Percentiles rank a stretch among this genome's conserved stretches.
phyloP scores from a whole-genome alignment of 2,888 invertebrate species.

The Oxycera nigricornis region DNA sequence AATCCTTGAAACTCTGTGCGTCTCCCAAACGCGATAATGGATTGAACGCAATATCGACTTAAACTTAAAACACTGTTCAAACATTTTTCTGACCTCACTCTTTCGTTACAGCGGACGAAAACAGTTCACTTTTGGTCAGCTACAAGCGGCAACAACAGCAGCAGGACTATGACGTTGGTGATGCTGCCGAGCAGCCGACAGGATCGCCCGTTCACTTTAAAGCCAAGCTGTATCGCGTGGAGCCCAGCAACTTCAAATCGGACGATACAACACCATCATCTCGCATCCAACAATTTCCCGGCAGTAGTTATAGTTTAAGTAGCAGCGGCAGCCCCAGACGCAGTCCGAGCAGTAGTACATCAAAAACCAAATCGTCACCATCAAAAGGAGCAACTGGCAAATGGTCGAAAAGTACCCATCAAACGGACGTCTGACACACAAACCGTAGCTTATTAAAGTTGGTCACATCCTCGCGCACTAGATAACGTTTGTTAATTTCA shows the following conservation, averaged over 20 bases:
- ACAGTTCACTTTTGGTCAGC: slow-evolving; percentile 59
- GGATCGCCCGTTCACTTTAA: neutral
- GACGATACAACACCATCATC: slow-evolving; percentile 61
- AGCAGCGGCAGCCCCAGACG: neutral
- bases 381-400: slow-evolving; percentile 44
- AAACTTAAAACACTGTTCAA: too few relatives aligned
- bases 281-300: neutral
- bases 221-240: slow-evolving; percentile 63
- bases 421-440: slow-evolving; percentile 52
- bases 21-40: too few relatives aligned
- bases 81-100: too few relatives aligned
- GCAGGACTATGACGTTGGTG: neutral
- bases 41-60: too few relatives aligned
- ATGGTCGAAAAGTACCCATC: slow-evolving; percentile 52
- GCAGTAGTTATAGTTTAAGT: slow-evolving; percentile 21
- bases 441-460: slow-evolving; percentile 1
- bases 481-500: slow-evolving; percentile 6
- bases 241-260: slow-evolving; percentile 88
- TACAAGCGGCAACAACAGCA: slow-evolving; percentile 70
- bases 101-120: slow-evolving; percentile 36
- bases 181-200: neutral
- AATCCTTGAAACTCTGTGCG: too few relatives aligned
- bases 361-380: slow-evolving; percentile 12
- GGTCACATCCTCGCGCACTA: neutral
- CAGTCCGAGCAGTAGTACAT: neutral